A percentile compares a stretch with the other conserved stretches of the same genome.
phyloP scores from a whole-genome alignment of 1,140 invertebrate species.

The Ladona fulva region DNA sequence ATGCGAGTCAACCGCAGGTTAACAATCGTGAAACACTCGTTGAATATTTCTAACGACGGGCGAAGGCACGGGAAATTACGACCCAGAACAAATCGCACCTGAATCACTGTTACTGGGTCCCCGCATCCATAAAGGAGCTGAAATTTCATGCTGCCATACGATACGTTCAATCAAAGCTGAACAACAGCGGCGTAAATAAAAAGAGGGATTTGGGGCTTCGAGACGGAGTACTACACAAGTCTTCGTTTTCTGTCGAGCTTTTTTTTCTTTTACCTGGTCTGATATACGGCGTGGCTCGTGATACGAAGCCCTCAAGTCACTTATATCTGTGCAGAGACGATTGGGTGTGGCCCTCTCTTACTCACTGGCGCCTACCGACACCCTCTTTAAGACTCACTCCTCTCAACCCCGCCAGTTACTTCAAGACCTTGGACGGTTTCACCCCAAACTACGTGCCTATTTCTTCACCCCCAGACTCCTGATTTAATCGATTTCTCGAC shows the following conservation, averaged over 20 bases:
- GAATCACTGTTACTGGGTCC: background rate
- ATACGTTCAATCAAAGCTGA: background rate
- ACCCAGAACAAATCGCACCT: background rate
- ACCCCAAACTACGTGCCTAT: too few relatives aligned
- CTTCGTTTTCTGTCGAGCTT: background rate
- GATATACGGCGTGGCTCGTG: background rate
- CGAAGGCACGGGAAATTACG: too few relatives aligned
- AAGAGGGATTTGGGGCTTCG: too few relatives aligned
- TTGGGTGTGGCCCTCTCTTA: background rate
- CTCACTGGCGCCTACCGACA: background rate
- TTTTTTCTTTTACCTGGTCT: background rate
- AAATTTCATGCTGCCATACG: conserved; percentile 4
- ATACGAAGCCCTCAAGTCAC: background rate
- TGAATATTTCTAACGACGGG: too few relatives aligned
- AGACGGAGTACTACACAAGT: background rate
- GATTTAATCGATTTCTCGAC: background rate
- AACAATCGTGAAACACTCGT: too few relatives aligned
- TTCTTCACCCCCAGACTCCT: background rate
- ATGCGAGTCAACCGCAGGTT: too few relatives aligned
- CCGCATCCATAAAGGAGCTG: background rate
- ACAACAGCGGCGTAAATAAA: background rate
- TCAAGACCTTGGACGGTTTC: too few relatives aligned
- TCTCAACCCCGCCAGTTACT: too few relatives aligned
- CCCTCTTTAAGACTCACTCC: background rate
- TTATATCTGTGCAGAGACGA: background rate